Percentiles rank a stretch among this genome's conserved stretches.
These are phyloP conservation scores for Collichthys lucidus DNA, from an alignment of 2,113 vertebrate genomes.

Conservation along the genomic window DNA sequence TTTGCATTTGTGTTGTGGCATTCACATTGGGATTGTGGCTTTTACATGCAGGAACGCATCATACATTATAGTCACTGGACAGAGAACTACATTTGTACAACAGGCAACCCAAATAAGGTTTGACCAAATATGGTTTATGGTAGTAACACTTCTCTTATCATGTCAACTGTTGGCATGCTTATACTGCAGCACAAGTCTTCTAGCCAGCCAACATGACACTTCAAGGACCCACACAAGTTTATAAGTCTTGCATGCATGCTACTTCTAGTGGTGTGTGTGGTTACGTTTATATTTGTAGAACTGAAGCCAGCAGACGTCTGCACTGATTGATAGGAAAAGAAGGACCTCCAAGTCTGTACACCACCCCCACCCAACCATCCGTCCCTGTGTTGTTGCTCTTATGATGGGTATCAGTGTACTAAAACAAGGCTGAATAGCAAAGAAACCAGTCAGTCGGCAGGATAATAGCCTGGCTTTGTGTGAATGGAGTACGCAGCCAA, in stretches of 20 bases:
- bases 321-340: constrained; percentile 61
- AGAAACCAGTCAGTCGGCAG: constrained; percentile 66
- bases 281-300: constrained; percentile 41
- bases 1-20: too few relatives aligned
- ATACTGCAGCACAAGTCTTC: not conserved
- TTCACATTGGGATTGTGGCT: too few relatives aligned
- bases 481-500: constrained; percentile 74
- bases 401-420: constrained; percentile 81
- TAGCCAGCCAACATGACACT: not conserved
- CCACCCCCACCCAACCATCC: constrained; percentile 16
- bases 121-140: not conserved
- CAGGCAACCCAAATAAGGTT: not conserved
- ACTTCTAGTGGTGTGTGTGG: constrained; percentile 21
- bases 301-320: constrained; percentile 59
- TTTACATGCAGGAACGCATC: too few relatives aligned
- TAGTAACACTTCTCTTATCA: not conserved
- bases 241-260: constrained; percentile 13
- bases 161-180: not conserved
- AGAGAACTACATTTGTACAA: not conserved
- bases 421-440: constrained; percentile 76
- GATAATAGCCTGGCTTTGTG: constrained; percentile 78
- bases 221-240: constrained; percentile 3
- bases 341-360: constrained; percentile 51
- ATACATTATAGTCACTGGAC: not conserved
- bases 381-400: constrained; percentile 72